Evolutionary conservation across 2,797 vertebrate species (phyloP), one percentile per base, ranked within the genome.

Genomic region (Hylomyscus alleni): DNA sequence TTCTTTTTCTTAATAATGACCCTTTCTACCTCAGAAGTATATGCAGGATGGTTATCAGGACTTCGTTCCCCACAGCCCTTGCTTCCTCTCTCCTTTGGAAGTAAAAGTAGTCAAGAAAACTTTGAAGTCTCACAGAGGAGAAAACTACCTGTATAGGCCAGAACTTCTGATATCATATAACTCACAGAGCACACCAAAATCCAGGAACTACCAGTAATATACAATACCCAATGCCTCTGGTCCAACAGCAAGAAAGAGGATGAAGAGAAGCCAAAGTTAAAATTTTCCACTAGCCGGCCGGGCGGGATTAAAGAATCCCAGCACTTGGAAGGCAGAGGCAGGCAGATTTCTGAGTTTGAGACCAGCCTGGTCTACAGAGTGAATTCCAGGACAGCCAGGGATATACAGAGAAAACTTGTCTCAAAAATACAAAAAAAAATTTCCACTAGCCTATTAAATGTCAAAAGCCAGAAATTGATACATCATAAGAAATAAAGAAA

Each of bases 401-500:
- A n/a, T n/a, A n/a, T n/a, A n/a, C n/a, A n/a, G n/a, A n/a, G n/a
- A n/a, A n/a, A n/a, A n/a, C n/a, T n/a, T n/a, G n/a, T n/a, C n/a
- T n/a, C n/a, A n/a, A n/a, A n/a, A n/a, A n/a, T n/a, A n/a, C n/a
- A n/a, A n/a, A n/a, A n/a, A 65, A 86, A 44, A 72, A 76, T 86
- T 91, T n/a, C 47, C 69, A 87, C 2, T 4, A 83, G n/a, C 2
- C n/a, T 34, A 17, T 20, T 87, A 76, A 89, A 65, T 89, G 34
- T n/a, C 11, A 52, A 77, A 60, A 52, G 31, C 77, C 34, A 40
- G 20, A 93, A 62, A 88, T 93, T 92, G 86, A 82, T 40, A 40
- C 8, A 14, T 86, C 37, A 73, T 62, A 62, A 26, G 92, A 97
- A 94, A 93, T 89, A 95, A 95, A 95, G 12, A 3, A 20, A 60